Evolutionary conservation across 2,113 vertebrate genomes (phyloP).

Genomic region (Fregetta grallaria): DNA sequence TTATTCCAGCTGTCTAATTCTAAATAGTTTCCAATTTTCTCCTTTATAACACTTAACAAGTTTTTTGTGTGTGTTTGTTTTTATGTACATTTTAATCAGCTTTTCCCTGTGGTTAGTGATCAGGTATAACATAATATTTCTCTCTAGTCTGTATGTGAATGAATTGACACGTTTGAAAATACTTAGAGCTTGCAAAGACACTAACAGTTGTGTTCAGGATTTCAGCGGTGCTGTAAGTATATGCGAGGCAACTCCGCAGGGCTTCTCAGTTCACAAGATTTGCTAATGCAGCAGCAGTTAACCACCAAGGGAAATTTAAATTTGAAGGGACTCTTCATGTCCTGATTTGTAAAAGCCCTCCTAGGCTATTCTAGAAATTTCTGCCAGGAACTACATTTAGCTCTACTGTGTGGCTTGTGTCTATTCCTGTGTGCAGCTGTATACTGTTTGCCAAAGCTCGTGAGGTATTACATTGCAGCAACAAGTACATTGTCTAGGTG

Average conservation of each 20-base stretch:
- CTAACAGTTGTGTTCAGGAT: not conserved
- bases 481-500: constrained; percentile 1
- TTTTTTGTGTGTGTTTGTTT: not conserved
- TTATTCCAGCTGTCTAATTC: not conserved
- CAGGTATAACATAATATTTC: not conserved
- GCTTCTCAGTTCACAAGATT: constrained; percentile 40
- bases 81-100: not conserved
- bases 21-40: not conserved
- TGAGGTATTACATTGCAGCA: not conserved
- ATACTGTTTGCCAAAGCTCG: not conserved
- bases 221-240: not conserved
- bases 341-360: constrained; percentile 41
- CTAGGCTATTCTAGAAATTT: constrained; percentile 39
- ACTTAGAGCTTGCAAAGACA: not conserved
- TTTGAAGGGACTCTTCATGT: constrained; percentile 39
- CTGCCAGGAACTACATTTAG: constrained; percentile 10
- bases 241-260: not conserved
- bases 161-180: not conserved
- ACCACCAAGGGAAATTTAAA: constrained; percentile 44
- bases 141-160: not conserved
- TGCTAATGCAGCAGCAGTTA: constrained; percentile 29
- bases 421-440: not conserved
- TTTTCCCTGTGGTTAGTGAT: not conserved
- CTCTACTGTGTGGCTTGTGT: not conserved
- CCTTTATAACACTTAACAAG: not conserved